A percentile compares a stretch with the other conserved stretches of the same genome.
phyloP scores from a whole-genome alignment of 1,140 invertebrate species.

The Psilanteris sp. region DNA sequence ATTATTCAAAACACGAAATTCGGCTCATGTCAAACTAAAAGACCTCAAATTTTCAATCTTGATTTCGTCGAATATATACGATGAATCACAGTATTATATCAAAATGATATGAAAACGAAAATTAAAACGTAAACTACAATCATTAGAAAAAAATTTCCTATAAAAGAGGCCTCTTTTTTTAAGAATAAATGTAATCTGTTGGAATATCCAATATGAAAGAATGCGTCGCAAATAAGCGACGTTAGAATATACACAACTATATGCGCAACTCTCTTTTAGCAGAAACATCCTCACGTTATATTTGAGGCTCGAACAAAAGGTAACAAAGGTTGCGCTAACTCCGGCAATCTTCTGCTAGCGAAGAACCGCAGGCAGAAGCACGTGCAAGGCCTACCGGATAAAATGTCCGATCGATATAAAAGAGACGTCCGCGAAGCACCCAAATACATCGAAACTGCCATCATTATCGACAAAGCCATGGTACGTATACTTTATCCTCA shows the following conservation, averaged over 20 bases:
- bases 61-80: too few species aligned
- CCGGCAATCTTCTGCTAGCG: conserved; percentile 86
- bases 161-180: too few species aligned
- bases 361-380: conserved; percentile 85
- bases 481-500: conserved; percentile 73
- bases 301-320: conserved; percentile 93
- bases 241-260: conserved; percentile 66
- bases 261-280: conserved; percentile 86
- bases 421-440: conserved; percentile 92
- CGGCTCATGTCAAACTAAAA: conserved; percentile 8
- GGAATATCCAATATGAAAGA: not conserved
- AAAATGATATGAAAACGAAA: too few species aligned
- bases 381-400: conserved; percentile 80
- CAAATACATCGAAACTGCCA: conserved; percentile 95
- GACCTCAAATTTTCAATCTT: too few species aligned
- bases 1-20: conserved; percentile 25
- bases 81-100: too few species aligned
- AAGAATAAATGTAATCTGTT: not conserved
- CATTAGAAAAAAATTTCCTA: too few species aligned
- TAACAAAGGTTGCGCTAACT: conserved; percentile 93
- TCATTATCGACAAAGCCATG: conserved; percentile 96
- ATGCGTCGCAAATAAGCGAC: conserved; percentile 22
- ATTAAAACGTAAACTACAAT: too few species aligned
- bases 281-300: conserved; percentile 97
- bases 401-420: conserved; percentile 80